Base-by-base conservation (phyloP, 2,113 vertebrate genomes). In the Pseudorhombus dupliciocellatus region DNA sequence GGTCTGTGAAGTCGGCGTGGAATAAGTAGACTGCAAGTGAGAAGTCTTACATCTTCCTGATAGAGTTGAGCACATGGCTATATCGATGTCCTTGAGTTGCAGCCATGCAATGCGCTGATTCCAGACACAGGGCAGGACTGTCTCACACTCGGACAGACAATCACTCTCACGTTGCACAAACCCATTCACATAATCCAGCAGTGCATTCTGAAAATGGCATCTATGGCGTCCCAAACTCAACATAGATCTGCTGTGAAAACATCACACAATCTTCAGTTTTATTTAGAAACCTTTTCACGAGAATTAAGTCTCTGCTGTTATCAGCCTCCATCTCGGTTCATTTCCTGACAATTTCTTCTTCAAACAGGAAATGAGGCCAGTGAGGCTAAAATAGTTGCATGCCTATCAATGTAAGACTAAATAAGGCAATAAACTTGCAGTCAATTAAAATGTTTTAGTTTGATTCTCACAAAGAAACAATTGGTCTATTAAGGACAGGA, bases 21-120 rank as follows among this genome's bases (percentile, higher is more conserved):
- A 69, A 75, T 66, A 67, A 71, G 69, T 44, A 30, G 79, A 55
- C 65, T 55, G 88, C 77, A 90, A 90, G 57, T 57, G 87, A 91
- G 88, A 87, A 54, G 70, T 24, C 65, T 50, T 69, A 52, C 59
- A 70, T 72, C 62, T 55, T 77, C 30, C 58, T 81, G 81, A 84
- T 77, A 75, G 83, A 75, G 85, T 54, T 24, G 57, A 66, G 72
- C 68, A 82, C 73, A 81, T 69, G 80, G 65, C 34, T 37, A 62
- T 81, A 22, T 22, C 79, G 25, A 56, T 61, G 84, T 68, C 67
- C 79, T 75, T 88, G 83, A 89, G 44, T 69, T 28, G 59, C 54
- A 72, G 85, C 87, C 83, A 83, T 28, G 26, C 26, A 82, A 90
- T 76, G 80, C 79, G 65, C 81, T 58, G 60, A 80, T 74, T 84